These are phyloP conservation scores for Periophthalmodon schlosseri DNA, from an alignment of 2,113 vertebrate species.

Conservation along the genomic window DNA sequence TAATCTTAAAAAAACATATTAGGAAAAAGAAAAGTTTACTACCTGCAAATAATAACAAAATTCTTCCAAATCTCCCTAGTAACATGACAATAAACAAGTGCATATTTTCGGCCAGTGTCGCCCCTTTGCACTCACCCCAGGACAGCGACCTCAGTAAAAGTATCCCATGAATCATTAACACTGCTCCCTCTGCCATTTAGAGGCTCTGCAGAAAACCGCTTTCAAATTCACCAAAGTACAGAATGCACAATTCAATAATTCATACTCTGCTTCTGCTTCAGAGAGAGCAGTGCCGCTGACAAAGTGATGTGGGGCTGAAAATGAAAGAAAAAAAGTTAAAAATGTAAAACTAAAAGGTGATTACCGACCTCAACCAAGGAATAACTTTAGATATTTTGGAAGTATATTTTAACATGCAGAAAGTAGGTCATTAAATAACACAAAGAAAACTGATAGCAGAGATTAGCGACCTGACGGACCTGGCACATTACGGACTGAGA, in stretches of 20 bases:
- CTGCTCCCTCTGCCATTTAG: conserved; percentile 71
- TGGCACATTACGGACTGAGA: too few species aligned
- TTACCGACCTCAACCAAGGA: background rate
- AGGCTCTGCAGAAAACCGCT: conserved; percentile 73
- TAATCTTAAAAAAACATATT: too few species aligned
- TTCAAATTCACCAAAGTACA: conserved; percentile 80
- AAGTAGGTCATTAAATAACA: too few species aligned
- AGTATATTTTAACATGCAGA: too few species aligned
- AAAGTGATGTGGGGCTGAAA: conserved; percentile 65
- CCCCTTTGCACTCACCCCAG: conserved; percentile 37
- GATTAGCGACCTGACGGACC: too few species aligned
- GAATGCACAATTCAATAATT: conserved; percentile 77
- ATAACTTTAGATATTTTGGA: too few species aligned
- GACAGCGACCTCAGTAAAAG: conserved; percentile 78
- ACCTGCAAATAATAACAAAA: background rate
- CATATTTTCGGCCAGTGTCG: conserved; percentile 40
- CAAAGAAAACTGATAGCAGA: too few species aligned
- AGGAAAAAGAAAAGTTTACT: background rate
- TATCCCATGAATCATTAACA: conserved; percentile 78
- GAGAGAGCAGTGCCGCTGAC: conserved; percentile 46
- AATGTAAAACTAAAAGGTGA: background rate
- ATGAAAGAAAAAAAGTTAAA: conserved; percentile 1
- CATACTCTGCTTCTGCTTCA: conserved; percentile 63
- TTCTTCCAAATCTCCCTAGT: conserved; percentile 7
- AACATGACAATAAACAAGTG: conserved; percentile 22